Evolutionary conservation across 2,888 invertebrate genomes (phyloP), one percentile per base, ranked within the genome.

Genomic region (Seira ritae): DNA sequence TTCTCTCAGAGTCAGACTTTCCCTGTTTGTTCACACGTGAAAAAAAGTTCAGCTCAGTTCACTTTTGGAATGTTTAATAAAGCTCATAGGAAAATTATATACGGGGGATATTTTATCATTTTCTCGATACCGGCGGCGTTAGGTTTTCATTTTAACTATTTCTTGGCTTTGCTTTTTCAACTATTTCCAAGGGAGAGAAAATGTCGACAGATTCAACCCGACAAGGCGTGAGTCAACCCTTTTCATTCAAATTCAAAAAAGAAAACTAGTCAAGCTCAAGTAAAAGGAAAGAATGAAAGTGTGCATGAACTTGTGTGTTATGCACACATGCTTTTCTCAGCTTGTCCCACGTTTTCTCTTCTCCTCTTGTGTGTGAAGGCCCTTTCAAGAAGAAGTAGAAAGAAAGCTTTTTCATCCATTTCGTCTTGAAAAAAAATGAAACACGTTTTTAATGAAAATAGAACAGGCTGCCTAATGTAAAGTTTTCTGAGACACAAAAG

Each of bases 221-320:
- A 80, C 80, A 80, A 80, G 80, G 80, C 80, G 80, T 80, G 80
- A 80, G 80, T 80, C 80, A 80, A 80, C 74, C 80, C 80, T 80
- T 31, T 80, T 80, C 80, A 80, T 80, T 80, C 80, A 74, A 80
- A 80, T 74, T 80, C 74, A 80, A 66, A 80, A 65, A 74, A 74
- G 31, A 31, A 80, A 80, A 68, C 74, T 74, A 80, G 80, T 80
- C 50, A 74, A 80, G 74, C 80, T 80, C 69, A 74, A 80, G 73
- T 66, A 72, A 79, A 80, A 68, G 31, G 73, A 80, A 80, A 80
- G 80, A 80, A 80, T 69, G 80, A 70, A 80, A 31, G 31, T 31
- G 3, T 31, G 31, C 31, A 31, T 31, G 3, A 31, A 31, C 3
- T 31, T 31, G 31, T 31, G n/a, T n/a, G n/a, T n/a, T n/a, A 31